Percentiles rank a stretch among this genome's conserved stretches.
Conservation (phyloP, 2,888 invertebrate genomes). For the Anoplius nigerrimus region DNA sequence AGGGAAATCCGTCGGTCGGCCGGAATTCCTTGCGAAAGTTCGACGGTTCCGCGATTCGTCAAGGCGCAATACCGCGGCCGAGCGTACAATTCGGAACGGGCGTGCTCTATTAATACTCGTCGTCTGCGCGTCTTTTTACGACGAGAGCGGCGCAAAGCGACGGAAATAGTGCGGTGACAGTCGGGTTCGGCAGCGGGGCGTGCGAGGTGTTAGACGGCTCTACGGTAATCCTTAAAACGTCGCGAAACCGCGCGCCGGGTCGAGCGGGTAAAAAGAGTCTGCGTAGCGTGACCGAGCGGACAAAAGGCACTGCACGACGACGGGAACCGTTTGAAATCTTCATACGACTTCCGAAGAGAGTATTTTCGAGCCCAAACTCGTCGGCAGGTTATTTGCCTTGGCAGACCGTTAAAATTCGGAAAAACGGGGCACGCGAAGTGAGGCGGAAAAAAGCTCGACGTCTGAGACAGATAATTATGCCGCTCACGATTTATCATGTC, state of each 20-base stretch:
- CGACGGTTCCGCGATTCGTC: constrained; percentile 45
- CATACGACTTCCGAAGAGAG: no score
- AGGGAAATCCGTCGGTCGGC: constrained; percentile 45
- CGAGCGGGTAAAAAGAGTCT: background rate
- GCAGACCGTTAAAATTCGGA: no score
- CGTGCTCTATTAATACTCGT: constrained; percentile 54
- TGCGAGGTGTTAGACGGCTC: constrained; percentile 26
- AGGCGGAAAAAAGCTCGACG: no score
- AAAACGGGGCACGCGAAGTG: no score
- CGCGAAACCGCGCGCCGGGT: no score
- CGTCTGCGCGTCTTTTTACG: constrained; percentile 55
- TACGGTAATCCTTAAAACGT: constrained; percentile 38
- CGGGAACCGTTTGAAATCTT: background rate
- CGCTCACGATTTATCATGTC: constrained; percentile 17
- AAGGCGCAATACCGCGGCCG: no score
- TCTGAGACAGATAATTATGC: constrained; percentile 1
- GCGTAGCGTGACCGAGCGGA: no score
- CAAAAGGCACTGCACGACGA: background rate
- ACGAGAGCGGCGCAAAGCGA: constrained; percentile 41
- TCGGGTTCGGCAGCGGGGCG: constrained; percentile 34
- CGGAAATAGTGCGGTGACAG: constrained; percentile 55
- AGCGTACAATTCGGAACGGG: no score
- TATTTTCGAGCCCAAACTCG: no score
- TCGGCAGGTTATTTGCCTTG: no score
- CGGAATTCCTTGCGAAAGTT: constrained; percentile 46